Evolutionary conservation across 2,113 vertebrate genomes (phyloP).

Genomic region (Melanostigma gelatinosum): DNA sequence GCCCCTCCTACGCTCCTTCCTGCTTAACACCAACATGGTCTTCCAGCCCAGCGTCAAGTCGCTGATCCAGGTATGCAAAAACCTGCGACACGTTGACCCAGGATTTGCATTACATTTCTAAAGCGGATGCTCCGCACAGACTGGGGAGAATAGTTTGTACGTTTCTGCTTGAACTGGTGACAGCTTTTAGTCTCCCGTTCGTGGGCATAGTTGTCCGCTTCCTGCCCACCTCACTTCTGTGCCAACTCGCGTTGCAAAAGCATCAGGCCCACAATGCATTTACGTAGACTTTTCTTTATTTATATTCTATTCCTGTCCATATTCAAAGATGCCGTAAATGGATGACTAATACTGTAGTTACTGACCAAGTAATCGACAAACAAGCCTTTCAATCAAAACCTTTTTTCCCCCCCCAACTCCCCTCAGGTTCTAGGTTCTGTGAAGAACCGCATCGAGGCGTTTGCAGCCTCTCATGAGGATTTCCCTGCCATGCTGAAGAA

Average conservation of each 20-base stretch:
- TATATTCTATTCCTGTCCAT: conserved; percentile 5
- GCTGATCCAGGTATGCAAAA: conserved; percentile 89
- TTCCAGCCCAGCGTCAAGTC: conserved; percentile 99
- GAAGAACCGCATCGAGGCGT: conserved; percentile 95
- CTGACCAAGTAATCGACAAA: not conserved
- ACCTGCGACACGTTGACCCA: not conserved
- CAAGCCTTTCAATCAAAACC: not conserved
- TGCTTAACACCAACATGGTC: conserved; percentile 99
- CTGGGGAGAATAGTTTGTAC: not conserved
- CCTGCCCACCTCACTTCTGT: conserved; percentile 54
- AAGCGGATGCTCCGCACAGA: not conserved
- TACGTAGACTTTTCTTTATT: conserved; percentile 2
- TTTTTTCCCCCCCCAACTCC: not conserved
- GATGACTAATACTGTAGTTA: not conserved
- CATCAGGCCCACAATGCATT: conserved; percentile 26
- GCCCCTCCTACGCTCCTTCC: conserved; percentile 96
- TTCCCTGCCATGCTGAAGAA: conserved; percentile 92
- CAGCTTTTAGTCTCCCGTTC: conserved; percentile 7
- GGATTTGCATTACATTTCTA: not conserved
- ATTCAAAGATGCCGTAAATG: not conserved
- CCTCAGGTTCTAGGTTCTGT: conserved; percentile 93
- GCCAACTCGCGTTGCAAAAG: conserved; percentile 27
- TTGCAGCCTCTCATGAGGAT: conserved; percentile 91
- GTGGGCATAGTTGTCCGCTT: conserved; percentile 18
- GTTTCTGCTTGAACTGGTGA: not conserved